Conservation (phyloP, 2,113 vertebrate species). For the Synodontis membranacea region DNA sequence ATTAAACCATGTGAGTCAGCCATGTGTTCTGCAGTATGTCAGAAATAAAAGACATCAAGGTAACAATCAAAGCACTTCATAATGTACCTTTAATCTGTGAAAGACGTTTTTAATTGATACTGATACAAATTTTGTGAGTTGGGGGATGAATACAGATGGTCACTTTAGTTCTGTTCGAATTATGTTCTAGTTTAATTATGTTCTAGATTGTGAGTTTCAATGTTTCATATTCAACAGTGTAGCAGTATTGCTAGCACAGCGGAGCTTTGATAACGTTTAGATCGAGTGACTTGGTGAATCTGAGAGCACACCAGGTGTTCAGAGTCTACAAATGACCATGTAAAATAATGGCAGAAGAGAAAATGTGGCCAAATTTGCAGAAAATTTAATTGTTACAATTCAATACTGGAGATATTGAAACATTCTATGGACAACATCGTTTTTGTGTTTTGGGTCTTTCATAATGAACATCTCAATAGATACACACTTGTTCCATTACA, state of each 20-base stretch:
- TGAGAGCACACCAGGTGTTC: background rate
- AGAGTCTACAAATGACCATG: background rate
- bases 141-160: background rate
- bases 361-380: background rate
- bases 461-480: background rate
- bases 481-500: background rate
- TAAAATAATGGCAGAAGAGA: background rate
- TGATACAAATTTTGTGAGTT: background rate
- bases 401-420: background rate
- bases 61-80: slow-evolving; percentile 12
- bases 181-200: background rate
- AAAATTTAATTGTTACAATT: slow-evolving; percentile 15
- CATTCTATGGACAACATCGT: background rate
- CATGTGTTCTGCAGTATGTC: background rate
- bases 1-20: background rate
- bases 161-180: slow-evolving; percentile 1
- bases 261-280: background rate
- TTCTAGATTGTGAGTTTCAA: background rate
- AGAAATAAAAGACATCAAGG: background rate
- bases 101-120: background rate
- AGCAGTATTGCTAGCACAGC: background rate
- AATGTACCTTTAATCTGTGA: slow-evolving; percentile 21
- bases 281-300: background rate
- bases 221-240: background rate
- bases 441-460: background rate